Percentiles rank a stretch among this genome's conserved stretches.
Conservation (phyloP, 2,888 invertebrate species). For the Chymomyza caudatula region DNA sequence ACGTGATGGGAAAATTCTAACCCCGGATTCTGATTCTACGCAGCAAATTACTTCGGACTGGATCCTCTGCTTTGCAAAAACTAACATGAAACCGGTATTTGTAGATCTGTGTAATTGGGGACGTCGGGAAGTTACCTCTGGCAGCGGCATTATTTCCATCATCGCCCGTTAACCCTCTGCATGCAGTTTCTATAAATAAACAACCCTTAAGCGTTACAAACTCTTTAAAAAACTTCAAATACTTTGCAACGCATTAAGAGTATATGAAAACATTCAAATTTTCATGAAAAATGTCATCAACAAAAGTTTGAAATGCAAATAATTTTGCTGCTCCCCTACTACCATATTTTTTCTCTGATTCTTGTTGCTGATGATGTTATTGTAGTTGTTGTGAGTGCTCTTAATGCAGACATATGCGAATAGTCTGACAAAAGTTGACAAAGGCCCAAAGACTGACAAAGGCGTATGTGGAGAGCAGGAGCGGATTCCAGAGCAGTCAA, state of each 20-base stretch:
- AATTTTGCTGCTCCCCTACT: constrained; percentile 38
- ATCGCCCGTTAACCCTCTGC: too few species aligned
- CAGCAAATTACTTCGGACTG: too few species aligned
- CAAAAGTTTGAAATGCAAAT: constrained; percentile 72
- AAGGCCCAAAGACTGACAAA: constrained; percentile 42
- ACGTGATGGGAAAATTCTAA: too few species aligned
- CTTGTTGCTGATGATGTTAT: constrained; percentile 32
- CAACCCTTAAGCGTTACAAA: too few species aligned
- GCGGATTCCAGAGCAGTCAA: neutral
- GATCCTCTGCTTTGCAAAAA: too few species aligned
- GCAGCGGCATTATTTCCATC: too few species aligned
- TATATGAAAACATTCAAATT: constrained; percentile 58
- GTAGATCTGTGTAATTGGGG: too few species aligned
- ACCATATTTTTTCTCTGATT: constrained; percentile 9
- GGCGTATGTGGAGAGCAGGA: neutral
- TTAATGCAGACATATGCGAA: constrained; percentile 37
- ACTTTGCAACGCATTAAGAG: neutral
- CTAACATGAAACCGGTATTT: too few species aligned
- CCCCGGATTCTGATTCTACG: too few species aligned
- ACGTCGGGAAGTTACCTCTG: too few species aligned
- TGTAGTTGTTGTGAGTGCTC: constrained; percentile 50
- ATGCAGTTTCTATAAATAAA: too few species aligned
- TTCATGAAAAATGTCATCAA: constrained; percentile 74
- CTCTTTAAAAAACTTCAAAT: neutral
- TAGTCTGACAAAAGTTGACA: constrained; percentile 20